A percentile compares a stretch with the other conserved stretches of the same genome.
Conservation (phyloP, 2,113 vertebrate genomes). For the Takifugu bimaculatus region DNA sequence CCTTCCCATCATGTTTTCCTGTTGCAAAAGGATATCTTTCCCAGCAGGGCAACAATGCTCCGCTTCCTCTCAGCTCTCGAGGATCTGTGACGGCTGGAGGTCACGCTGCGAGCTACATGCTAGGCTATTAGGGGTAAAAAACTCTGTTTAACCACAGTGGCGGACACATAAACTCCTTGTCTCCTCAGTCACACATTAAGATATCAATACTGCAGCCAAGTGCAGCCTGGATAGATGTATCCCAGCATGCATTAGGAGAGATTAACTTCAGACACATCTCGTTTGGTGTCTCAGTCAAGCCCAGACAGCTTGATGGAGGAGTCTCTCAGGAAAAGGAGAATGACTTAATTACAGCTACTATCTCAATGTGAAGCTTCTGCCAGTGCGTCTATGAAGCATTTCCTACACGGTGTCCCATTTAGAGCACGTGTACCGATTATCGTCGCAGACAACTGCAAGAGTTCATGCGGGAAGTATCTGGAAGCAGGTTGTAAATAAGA, state of each 20-base stretch:
- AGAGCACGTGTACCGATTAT: conserved; percentile 8
- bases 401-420: conserved; percentile 33
- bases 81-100: conserved; percentile 52
- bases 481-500: background rate
- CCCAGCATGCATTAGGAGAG: conserved; percentile 12
- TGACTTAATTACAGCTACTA: conserved; percentile 56
- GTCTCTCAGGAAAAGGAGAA: conserved; percentile 36
- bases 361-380: conserved; percentile 45
- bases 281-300: conserved; percentile 42
- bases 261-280: conserved; percentile 26
- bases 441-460: background rate
- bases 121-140: conserved; percentile 39
- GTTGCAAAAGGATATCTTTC: conserved; percentile 40
- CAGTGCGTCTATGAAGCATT: conserved; percentile 52
- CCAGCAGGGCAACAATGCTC: conserved; percentile 53
- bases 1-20: conserved; percentile 57
- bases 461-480: background rate
- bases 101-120: conserved; percentile 49
- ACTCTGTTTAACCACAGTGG: conserved; percentile 50
- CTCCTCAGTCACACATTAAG: conserved; percentile 23
- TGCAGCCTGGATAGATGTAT: conserved; percentile 21
- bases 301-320: conserved; percentile 56
- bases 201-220: conserved; percentile 18
- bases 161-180: conserved; percentile 46
- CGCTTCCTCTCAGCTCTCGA: conserved; percentile 51